Evolutionary conservation across 2,113 vertebrate species (phyloP).

Genomic region (Microtus oregoni): DNA sequence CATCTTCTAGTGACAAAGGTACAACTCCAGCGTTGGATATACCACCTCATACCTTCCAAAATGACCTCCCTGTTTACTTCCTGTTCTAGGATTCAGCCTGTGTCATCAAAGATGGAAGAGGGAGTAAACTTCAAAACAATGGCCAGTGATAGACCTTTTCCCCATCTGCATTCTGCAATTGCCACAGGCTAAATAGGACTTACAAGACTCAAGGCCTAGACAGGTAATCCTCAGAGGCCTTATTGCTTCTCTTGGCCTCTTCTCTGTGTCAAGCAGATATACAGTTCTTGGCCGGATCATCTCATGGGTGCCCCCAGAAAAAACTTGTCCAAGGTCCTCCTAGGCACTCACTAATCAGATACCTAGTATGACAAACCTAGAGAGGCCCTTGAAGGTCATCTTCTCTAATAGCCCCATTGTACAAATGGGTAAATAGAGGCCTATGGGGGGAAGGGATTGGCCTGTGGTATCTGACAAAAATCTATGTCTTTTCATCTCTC

Average conservation of each 20-base stretch:
- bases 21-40: slow-evolving; percentile 62
- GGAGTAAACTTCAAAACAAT: slow-evolving; percentile 74
- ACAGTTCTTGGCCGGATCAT: not conserved
- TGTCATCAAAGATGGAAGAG: slow-evolving; percentile 65
- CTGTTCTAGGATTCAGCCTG: slow-evolving; percentile 47
- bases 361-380: not conserved
- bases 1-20: slow-evolving; percentile 67
- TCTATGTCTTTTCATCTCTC: not conserved
- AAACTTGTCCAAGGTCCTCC: not conserved
- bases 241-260: not conserved
- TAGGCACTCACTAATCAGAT: not conserved
- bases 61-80: slow-evolving; percentile 1
- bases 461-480: not conserved
- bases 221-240: not conserved
- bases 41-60: slow-evolving; percentile 60
- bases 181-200: slow-evolving; percentile 36
- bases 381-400: not conserved
- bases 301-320: not conserved
- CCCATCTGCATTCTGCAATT: slow-evolving; percentile 51
- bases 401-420: not conserved
- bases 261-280: not conserved
- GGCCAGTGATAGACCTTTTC: slow-evolving; percentile 59
- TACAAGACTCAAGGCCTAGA: not conserved
- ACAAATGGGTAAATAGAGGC: not conserved
- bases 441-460: not conserved